These are phyloP conservation scores for Bolborhynchus lineola DNA, from an alignment of 2,113 vertebrate species.

Conservation along the genomic window DNA sequence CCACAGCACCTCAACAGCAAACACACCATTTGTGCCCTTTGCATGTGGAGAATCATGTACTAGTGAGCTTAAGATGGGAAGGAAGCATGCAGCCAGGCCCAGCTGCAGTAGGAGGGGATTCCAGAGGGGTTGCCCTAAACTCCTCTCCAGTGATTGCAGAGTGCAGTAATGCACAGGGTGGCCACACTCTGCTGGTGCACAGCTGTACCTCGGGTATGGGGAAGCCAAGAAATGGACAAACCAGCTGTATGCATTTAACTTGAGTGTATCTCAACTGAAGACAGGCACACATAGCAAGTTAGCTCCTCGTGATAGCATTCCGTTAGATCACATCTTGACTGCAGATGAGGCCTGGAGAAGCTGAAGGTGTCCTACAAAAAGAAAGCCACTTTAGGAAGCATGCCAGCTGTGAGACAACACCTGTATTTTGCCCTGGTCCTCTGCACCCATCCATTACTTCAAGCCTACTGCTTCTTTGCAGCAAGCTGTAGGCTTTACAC, in stretches of 20 bases:
- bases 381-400: not conserved
- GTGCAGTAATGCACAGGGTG: fast-evolving
- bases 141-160: not conserved
- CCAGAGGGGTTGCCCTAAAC: not conserved
- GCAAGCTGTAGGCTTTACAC: not conserved
- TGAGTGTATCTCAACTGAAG: fast-evolving
- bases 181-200: no score
- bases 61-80: fast-evolving
- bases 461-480: not conserved
- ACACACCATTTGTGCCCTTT: not conserved
- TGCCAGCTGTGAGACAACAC: not conserved
- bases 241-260: not conserved
- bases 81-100: not conserved
- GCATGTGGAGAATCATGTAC: not conserved
- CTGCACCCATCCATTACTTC: not conserved
- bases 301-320: not conserved
- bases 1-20: not conserved
- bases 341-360: not conserved
- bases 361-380: not conserved
- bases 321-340: not conserved
- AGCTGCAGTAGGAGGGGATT: not conserved
- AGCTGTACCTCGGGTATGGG: not conserved
- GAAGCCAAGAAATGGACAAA: not conserved
- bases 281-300: fast-evolving
- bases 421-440: not conserved